These are phyloP conservation scores for Alloplasta piceator DNA, from an alignment of 2,888 invertebrate species.

Conservation along the genomic window DNA sequence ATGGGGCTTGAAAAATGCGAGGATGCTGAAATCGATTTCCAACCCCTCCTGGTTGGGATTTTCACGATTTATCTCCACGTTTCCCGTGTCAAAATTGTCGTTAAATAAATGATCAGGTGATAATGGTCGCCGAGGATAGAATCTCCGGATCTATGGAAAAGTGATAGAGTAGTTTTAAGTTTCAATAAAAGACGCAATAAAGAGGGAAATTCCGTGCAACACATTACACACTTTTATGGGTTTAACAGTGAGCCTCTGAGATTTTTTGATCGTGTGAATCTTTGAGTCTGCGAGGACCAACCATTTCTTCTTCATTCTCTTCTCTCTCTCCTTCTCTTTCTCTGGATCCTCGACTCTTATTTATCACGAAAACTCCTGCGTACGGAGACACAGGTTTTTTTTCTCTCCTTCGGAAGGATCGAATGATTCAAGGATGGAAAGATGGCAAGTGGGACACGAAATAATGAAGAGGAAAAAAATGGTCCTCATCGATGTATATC, in stretches of 20 bases:
- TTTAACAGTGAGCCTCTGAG: slow-evolving; percentile 8
- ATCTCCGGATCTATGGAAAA: slow-evolving; percentile 17
- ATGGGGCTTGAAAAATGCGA: too few relatives aligned
- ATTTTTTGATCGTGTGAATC: slow-evolving; percentile 64
- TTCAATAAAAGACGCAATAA: slow-evolving; percentile 18
- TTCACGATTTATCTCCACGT: not conserved
- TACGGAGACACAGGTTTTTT: slow-evolving; percentile 21
- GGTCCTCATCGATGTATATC: slow-evolving; percentile 52
- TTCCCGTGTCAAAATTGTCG: slow-evolving; percentile 2
- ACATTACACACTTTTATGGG: not conserved
- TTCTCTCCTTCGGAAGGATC: not conserved
- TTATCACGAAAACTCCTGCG: slow-evolving; percentile 35
- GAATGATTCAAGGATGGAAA: slow-evolving; percentile 8
- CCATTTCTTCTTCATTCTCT: slow-evolving; percentile 35
- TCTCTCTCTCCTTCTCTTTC: slow-evolving; percentile 18
- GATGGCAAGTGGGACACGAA: slow-evolving; percentile 29
- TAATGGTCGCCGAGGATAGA: slow-evolving; percentile 36
- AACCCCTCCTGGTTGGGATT: not conserved
- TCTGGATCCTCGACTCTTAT: slow-evolving; percentile 25
- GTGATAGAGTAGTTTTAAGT: slow-evolving; percentile 38
- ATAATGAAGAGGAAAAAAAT: slow-evolving; percentile 36
- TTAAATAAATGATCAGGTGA: slow-evolving; percentile 55
- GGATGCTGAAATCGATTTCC: too few relatives aligned
- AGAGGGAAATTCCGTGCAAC: slow-evolving; percentile 16
- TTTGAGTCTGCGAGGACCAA: slow-evolving; percentile 50